Evolutionary conservation across 2,888 invertebrate genomes (phyloP).

Genomic region (Tuta absoluta): DNA sequence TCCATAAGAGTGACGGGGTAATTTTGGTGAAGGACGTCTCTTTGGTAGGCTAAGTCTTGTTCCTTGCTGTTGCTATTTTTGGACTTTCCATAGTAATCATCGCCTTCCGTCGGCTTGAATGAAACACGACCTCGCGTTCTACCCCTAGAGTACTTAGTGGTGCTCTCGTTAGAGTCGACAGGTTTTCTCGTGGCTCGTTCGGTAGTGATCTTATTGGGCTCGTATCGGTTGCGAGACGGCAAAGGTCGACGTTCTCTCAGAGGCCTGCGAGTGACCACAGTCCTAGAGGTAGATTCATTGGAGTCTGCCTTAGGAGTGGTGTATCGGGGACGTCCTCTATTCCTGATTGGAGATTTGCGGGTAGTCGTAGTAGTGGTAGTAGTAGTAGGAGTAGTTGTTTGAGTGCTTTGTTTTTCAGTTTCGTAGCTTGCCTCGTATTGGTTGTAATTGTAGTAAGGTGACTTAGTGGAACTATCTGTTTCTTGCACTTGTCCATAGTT

Average conservation of each 20-base stretch:
- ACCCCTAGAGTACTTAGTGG: conserved; percentile 60
- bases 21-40: conserved; percentile 83
- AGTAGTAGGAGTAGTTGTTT: conserved; percentile 57
- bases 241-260: conserved; percentile 77
- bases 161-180: conserved; percentile 56
- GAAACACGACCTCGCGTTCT: conserved; percentile 79
- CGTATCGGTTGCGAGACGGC: conserved; percentile 59
- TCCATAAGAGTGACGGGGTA: conserved; percentile 82
- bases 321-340: conserved; percentile 68
- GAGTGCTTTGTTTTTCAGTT: conserved; percentile 39
- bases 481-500: conserved; percentile 42
- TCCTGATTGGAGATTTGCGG: conserved; percentile 58
- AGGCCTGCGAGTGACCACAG: conserved; percentile 72
- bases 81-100: conserved; percentile 57
- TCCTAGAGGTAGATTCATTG: conserved; percentile 65
- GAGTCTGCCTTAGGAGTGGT: conserved; percentile 66
- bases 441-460: conserved; percentile 48
- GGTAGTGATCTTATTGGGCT: conserved; percentile 67
- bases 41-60: conserved; percentile 81
- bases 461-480: conserved; percentile 45
- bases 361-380: conserved; percentile 65
- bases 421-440: conserved; percentile 53
- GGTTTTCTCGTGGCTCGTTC: conserved; percentile 60
- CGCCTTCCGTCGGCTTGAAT: conserved; percentile 69
- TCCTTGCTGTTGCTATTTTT: conserved; percentile 55